A percentile compares a stretch with the other conserved stretches of the same genome.
Conservation (phyloP, 2,888 invertebrate genomes). For the Yponomeuta malinellus region DNA sequence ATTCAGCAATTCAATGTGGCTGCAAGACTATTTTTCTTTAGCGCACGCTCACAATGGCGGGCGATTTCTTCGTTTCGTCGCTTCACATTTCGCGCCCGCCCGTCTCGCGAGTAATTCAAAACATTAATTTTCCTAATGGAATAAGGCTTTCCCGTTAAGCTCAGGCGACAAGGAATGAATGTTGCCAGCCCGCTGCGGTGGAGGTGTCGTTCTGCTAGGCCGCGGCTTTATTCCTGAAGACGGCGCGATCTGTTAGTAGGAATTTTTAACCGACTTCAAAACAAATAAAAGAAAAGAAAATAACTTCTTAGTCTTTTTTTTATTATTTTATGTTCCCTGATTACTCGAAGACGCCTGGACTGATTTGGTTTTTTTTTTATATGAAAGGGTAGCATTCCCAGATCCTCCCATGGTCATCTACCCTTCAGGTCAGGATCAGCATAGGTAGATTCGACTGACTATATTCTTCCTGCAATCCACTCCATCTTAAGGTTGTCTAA, state of each 20-base stretch:
- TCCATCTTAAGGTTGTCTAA: no score
- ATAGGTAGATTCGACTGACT: no score
- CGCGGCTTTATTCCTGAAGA: conserved; percentile 15
- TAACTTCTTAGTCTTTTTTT: no score
- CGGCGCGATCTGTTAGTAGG: not conserved
- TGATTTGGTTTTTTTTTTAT: no score
- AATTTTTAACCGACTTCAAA: not conserved
- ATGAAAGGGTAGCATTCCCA: no score
- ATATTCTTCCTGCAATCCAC: no score
- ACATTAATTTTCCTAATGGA: conserved; percentile 77
- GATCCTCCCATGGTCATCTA: no score
- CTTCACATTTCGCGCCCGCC: conserved; percentile 22
- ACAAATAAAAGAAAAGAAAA: not conserved
- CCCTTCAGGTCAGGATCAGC: no score
- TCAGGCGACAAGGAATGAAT: conserved; percentile 46
- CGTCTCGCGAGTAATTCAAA: conserved; percentile 59
- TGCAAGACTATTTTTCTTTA: not conserved
- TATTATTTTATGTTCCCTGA: no score
- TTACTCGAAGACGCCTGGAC: no score
- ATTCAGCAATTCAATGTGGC: not conserved
- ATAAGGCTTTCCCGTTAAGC: conserved; percentile 59
- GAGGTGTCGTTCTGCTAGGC: conserved; percentile 58
- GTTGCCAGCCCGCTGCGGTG: conserved; percentile 20
- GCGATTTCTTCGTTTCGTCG: conserved; percentile 16
- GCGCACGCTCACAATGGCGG: conserved; percentile 8